Conservation (phyloP, 1,140 invertebrate species). For the Tetramorium parvispinum region DNA sequence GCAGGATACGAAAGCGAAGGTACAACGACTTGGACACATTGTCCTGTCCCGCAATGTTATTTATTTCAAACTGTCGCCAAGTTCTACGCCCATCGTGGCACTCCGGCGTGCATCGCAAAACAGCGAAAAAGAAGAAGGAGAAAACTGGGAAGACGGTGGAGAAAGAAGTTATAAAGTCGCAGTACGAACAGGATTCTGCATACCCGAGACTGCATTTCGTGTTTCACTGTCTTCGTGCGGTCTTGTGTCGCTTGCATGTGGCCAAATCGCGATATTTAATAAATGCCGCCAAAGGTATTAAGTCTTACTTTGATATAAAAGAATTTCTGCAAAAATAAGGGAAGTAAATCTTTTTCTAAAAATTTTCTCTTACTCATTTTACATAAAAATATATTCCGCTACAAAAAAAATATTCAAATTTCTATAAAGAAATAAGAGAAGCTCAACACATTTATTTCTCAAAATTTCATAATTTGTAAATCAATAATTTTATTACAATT, state of each 20-base stretch:
- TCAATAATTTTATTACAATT: background rate
- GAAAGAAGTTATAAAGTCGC: conserved; percentile 54
- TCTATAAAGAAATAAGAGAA: background rate
- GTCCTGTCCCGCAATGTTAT: conserved; percentile 69
- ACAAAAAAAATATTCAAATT: background rate
- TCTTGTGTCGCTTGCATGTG: background rate
- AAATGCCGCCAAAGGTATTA: background rate
- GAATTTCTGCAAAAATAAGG: background rate
- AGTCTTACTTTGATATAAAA: background rate
- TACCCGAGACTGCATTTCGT: background rate
- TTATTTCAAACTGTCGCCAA: conserved; percentile 67
- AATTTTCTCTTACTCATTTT: background rate
- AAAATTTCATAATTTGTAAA: background rate
- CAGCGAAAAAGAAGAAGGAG: background rate
- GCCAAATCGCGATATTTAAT: background rate
- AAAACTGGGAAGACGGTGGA: background rate
- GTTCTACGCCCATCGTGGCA: conserved; percentile 57
- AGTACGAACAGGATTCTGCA: conserved; percentile 23
- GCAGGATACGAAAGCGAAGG: conserved; percentile 60
- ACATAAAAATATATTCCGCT: background rate
- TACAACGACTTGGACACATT: conserved; percentile 66
- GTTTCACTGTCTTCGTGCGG: background rate
- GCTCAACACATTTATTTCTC: background rate
- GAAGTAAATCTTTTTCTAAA: background rate
- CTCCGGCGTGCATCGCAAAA: conserved; percentile 4